These are phyloP conservation scores for Anser cygnoides DNA, from an alignment of 2,113 vertebrate genomes.

Conservation along the genomic window DNA sequence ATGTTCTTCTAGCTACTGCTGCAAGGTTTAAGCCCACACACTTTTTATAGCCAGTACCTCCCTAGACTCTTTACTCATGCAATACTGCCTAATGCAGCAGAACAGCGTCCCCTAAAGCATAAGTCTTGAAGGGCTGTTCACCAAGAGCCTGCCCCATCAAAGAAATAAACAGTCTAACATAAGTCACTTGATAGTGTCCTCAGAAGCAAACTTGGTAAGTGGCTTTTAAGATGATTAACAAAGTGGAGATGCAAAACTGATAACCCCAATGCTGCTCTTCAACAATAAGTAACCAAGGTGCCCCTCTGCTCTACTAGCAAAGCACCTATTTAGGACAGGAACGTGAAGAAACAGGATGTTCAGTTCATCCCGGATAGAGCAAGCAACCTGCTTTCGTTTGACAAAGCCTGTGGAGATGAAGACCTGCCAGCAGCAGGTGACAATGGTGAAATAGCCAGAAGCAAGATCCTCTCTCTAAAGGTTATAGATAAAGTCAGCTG, in stretches of 20 bases:
- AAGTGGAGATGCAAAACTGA: neutral
- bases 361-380: neutral
- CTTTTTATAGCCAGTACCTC: conserved; percentile 11
- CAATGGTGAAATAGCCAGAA: neutral
- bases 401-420: neutral
- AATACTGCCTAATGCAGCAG: neutral
- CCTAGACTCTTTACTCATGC: neutral
- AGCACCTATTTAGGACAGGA: neutral
- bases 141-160: neutral
- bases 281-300: neutral
- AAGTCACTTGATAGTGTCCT: neutral
- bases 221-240: neutral
- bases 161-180: neutral
- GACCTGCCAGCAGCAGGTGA: neutral
- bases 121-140: neutral
- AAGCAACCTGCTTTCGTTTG: neutral
- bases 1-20: neutral
- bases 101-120: neutral
- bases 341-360: neutral
- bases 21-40: neutral
- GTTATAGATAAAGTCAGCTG: neutral
- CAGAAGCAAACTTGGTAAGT: neutral
- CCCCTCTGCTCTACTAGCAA: neutral
- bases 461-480: neutral
- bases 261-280: neutral